phyloP scores from a whole-genome alignment of 2,888 invertebrate species.

The Phrixothrix hirtus region DNA sequence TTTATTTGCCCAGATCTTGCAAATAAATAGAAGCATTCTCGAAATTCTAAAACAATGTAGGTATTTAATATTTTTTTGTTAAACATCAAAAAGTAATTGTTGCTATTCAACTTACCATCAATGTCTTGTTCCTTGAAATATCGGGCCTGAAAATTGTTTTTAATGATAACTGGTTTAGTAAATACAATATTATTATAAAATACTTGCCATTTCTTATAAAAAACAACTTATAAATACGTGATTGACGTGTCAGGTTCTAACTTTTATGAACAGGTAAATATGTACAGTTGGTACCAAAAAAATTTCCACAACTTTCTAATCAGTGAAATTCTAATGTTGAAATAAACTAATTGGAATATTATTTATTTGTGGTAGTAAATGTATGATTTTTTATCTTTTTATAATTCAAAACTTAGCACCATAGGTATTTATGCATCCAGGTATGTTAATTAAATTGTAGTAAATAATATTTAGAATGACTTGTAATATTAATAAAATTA shows the following conservation, averaged over 20 bases:
- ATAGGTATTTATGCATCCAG: too few species aligned
- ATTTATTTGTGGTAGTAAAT: background rate
- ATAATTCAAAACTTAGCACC: too few species aligned
- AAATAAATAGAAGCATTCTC: slow-evolving; percentile 95
- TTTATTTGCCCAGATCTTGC: slow-evolving; percentile 88
- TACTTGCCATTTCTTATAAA: slow-evolving; percentile 29
- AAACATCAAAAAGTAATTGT: too few species aligned
- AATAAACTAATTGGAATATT: too few species aligned
- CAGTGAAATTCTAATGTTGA: too few species aligned
- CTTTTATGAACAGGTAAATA: slow-evolving; percentile 29
- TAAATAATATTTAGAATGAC: too few species aligned
- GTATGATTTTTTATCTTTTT: too few species aligned
- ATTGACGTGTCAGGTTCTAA: slow-evolving; percentile 30
- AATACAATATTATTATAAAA: slow-evolving; percentile 13
- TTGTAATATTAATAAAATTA: too few species aligned
- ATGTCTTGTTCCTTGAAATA: slow-evolving; percentile 95
- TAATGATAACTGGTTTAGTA: slow-evolving; percentile 12
- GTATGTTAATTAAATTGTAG: too few species aligned
- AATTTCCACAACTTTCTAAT: slow-evolving; percentile 18
- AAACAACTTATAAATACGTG: slow-evolving; percentile 10
- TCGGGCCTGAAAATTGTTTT: slow-evolving; percentile 70
- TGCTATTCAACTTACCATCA: slow-evolving; percentile 74
- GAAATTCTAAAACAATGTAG: too few species aligned
- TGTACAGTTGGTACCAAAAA: slow-evolving; percentile 26
- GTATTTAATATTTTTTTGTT: too few species aligned